Conservation (phyloP, 2,888 invertebrate species). For the Microplitis deprimator region DNA sequence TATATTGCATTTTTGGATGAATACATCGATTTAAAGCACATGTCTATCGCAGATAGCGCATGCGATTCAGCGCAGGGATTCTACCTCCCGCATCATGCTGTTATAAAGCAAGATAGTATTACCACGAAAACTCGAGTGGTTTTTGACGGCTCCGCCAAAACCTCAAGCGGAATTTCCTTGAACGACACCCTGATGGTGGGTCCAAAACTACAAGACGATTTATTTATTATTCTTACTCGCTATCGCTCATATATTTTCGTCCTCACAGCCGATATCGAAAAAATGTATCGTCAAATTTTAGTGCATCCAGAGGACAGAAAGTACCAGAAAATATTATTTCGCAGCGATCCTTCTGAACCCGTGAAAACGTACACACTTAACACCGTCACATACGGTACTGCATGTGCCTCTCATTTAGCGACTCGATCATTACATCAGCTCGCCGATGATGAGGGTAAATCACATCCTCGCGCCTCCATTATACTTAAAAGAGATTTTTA, state of each 20-base stretch:
- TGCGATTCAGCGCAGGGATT: background rate
- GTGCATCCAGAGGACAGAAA: slow-evolving; percentile 37
- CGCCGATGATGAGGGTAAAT: slow-evolving; percentile 33
- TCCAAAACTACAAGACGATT: slow-evolving; percentile 42
- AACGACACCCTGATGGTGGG: slow-evolving; percentile 45
- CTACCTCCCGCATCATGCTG: slow-evolving; percentile 45
- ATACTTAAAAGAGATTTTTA: slow-evolving; percentile 43
- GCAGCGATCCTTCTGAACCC: slow-evolving; percentile 8
- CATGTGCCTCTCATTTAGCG: slow-evolving; percentile 43
- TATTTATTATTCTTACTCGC: slow-evolving; percentile 38
- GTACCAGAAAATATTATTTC: slow-evolving; percentile 42
- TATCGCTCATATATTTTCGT: slow-evolving; percentile 37
- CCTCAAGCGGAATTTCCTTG: slow-evolving; percentile 39
- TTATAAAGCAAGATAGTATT: slow-evolving; percentile 37
- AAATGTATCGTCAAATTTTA: slow-evolving; percentile 47
- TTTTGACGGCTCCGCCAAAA: slow-evolving; percentile 44
- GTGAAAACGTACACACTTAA: slow-evolving; percentile 30
- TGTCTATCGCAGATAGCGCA: slow-evolving; percentile 1
- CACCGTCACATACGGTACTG: slow-evolving; percentile 13
- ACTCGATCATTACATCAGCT: slow-evolving; percentile 43
- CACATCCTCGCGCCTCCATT: slow-evolving; percentile 30
- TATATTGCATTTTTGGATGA: slow-evolving; percentile 30
- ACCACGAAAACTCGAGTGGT: slow-evolving; percentile 47
- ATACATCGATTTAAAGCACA: slow-evolving; percentile 23
- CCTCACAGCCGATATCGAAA: slow-evolving; percentile 44